A percentile compares a stretch with the other conserved stretches of the same genome.
Evolutionary conservation across 2,888 invertebrate genomes (phyloP).

Genomic region (Argyra leucocephala): DNA sequence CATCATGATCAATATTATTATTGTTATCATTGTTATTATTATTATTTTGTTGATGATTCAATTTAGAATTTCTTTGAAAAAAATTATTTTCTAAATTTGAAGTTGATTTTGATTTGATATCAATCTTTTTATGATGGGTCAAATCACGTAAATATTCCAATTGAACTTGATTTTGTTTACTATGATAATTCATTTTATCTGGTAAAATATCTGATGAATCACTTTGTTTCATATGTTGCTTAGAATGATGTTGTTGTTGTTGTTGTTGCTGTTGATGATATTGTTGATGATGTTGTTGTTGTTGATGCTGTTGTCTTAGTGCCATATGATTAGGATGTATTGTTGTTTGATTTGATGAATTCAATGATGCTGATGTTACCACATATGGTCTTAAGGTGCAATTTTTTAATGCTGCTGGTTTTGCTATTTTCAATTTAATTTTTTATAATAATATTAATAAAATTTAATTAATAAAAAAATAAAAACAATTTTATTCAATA

Average conservation of each 20-base stretch:
- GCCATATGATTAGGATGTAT: conserved; percentile 43
- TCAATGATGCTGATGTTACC: conserved; percentile 46
- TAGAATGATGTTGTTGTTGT: conserved; percentile 22
- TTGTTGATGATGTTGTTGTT: conserved; percentile 29
- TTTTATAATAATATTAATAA: conserved; percentile 1
- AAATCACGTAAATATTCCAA: conserved; percentile 16
- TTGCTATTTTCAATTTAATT: conserved; percentile 57
- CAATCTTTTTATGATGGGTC: conserved; percentile 2
- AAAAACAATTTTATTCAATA: not conserved
- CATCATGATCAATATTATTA: conserved; percentile 13
- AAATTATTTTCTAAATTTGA: not conserved
- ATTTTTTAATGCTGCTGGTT: conserved; percentile 73
- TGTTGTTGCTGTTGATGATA: conserved; percentile 23
- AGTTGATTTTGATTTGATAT: not conserved
- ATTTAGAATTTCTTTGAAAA: not conserved
- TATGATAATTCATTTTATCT: conserved; percentile 23
- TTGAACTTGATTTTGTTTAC: conserved; percentile 14
- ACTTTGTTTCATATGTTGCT: conserved; percentile 9
- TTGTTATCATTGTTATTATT: conserved; percentile 25
- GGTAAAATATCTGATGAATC: conserved; percentile 17
- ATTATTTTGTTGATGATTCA: conserved; percentile 22
- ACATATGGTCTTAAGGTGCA: conserved; percentile 68
- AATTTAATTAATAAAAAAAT: not conserved
- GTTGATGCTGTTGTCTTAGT: conserved; percentile 31
- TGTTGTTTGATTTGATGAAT: conserved; percentile 44